Conservation (phyloP, 2,113 vertebrate species). For the Larimichthys crocea region DNA sequence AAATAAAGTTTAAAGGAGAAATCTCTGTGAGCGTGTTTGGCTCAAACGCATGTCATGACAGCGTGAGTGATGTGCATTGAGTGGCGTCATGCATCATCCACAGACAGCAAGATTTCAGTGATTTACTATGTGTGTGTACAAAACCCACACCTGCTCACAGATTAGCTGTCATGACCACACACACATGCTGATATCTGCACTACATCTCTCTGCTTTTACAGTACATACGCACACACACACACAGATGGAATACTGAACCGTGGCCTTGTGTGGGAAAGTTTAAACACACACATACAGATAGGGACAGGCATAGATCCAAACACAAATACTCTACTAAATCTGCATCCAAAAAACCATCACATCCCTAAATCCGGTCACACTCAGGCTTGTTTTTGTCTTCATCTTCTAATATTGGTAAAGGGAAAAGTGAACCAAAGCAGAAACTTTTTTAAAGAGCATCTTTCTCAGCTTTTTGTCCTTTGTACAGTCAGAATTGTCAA, state of each 20-base stretch:
- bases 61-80: conserved; percentile 64
- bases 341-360: background rate
- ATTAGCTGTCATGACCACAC: conserved; percentile 57
- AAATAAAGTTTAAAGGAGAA: conserved; percentile 45
- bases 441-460: background rate
- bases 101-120: conserved; percentile 60
- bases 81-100: conserved; percentile 65
- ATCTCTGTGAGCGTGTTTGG: conserved; percentile 32
- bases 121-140: conserved; percentile 57
- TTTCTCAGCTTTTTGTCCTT: too few relatives aligned
- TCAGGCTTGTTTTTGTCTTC: background rate
- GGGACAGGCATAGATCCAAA: background rate
- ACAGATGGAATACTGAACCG: conserved; percentile 20
- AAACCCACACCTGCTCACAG: conserved; percentile 59
- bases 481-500: too few relatives aligned
- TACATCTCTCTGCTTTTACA: conserved; percentile 17
- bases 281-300: background rate
- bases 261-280: background rate
- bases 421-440: background rate
- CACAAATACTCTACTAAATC: conserved; percentile 5
- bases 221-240: background rate
- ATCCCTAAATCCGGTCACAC: background rate
- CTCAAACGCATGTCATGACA: conserved; percentile 53
- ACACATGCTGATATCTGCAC: background rate
- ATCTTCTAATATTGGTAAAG: background rate